Percentiles rank a stretch among this genome's conserved stretches.
These are phyloP conservation scores for Caenorhabditis zanzibari DNA, from an alignment of 2,888 invertebrate genomes.

Conservation along the genomic window DNA sequence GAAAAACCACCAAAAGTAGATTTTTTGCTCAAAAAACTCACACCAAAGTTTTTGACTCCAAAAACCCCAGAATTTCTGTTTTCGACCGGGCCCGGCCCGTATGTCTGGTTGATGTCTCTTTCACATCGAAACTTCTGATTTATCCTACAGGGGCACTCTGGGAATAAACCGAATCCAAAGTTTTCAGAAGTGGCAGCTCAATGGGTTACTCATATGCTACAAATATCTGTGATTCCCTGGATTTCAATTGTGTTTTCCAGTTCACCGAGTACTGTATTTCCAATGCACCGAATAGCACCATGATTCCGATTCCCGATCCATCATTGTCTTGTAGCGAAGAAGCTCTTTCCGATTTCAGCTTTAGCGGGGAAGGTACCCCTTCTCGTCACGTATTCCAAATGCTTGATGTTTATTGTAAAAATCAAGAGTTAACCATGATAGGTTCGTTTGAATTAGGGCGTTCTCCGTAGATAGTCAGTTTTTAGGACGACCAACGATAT, in stretches of 20 bases:
- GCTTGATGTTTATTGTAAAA: slow-evolving; percentile 24
- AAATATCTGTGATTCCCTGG: slow-evolving; percentile 21
- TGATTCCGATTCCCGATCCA: background rate
- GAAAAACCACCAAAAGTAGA: too few species aligned
- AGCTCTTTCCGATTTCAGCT: background rate
- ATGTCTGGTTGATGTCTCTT: too few species aligned
- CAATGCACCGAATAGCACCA: background rate
- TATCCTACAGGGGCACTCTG: too few species aligned
- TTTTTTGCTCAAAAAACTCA: too few species aligned
- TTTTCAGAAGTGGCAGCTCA: slow-evolving; percentile 32
- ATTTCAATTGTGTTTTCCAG: slow-evolving; percentile 15
- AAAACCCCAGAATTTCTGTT: too few species aligned
- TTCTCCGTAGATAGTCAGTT: background rate
- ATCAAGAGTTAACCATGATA: slow-evolving; percentile 3
- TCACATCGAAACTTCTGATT: too few species aligned
- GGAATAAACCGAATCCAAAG: background rate
- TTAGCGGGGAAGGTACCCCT: background rate
- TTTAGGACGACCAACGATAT: slow-evolving; percentile 32
- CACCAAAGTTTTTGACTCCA: too few species aligned
- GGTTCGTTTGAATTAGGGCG: background rate
- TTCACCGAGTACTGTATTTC: background rate
- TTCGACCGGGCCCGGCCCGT: too few species aligned
- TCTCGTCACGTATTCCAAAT: slow-evolving; percentile 12
- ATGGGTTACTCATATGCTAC: slow-evolving; percentile 10
- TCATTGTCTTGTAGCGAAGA: background rate